A percentile compares a stretch with the other conserved stretches of the same genome.
These are phyloP conservation scores for Tetanocera ferruginea DNA, from an alignment of 2,888 invertebrate genomes.

Conservation along the genomic window DNA sequence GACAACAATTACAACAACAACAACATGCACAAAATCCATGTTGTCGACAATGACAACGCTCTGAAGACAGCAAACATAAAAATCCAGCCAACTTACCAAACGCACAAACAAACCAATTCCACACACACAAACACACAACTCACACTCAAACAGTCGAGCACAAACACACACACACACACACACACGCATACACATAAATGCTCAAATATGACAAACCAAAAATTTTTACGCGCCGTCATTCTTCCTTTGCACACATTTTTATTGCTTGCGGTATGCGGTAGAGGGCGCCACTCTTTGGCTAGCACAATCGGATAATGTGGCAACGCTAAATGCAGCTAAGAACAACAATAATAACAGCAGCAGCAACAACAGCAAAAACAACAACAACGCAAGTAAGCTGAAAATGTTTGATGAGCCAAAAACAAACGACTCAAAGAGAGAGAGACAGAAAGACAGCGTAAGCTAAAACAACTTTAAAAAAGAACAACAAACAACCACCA, in stretches of 20 bases:
- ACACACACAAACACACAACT: background rate
- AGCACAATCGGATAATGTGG: background rate
- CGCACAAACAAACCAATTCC: background rate
- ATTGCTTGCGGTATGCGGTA: background rate
- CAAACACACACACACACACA: background rate
- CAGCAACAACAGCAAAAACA: background rate
- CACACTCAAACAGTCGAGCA: conserved; percentile 10
- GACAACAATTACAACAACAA: conserved; percentile 4
- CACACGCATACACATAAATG: background rate
- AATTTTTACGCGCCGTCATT: conserved; percentile 20
- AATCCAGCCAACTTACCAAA: background rate
- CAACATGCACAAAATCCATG: background rate
- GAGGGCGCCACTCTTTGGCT: background rate
- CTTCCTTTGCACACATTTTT: conserved; percentile 9
- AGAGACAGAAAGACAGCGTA: background rate
- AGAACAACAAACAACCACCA: background rate
- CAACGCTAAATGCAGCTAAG: background rate
- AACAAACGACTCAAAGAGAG: background rate
- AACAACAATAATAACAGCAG: background rate
- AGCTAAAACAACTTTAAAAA: background rate
- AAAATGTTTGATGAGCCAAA: background rate
- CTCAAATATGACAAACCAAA: conserved; percentile 9
- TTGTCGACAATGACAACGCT: background rate
- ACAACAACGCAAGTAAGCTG: background rate
- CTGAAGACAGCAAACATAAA: conserved; percentile 16